These are phyloP conservation scores for Apteryx mantelli DNA, from an alignment of 2,113 vertebrate genomes.

Conservation along the genomic window DNA sequence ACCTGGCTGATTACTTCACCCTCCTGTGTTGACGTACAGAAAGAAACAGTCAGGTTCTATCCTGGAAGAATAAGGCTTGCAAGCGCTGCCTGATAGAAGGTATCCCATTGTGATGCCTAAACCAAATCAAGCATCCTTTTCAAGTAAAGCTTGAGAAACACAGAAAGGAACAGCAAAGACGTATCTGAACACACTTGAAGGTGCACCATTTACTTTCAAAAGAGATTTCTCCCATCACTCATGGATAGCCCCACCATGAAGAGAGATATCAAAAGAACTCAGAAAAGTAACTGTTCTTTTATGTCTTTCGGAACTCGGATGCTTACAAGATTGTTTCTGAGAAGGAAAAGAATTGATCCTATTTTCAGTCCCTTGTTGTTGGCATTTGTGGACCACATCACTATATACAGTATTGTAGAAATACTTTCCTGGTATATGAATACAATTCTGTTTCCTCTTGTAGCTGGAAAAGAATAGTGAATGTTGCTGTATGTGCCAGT, in stretches of 20 bases:
- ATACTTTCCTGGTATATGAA: slow-evolving; percentile 31
- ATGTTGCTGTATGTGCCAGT: neutral
- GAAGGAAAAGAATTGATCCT: slow-evolving; percentile 77
- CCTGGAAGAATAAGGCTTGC: slow-evolving; percentile 73
- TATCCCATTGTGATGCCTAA: slow-evolving; percentile 78
- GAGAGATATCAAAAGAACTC: slow-evolving; percentile 79
- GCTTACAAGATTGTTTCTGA: slow-evolving; percentile 81
- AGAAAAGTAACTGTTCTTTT: slow-evolving; percentile 83
- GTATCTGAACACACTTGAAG: slow-evolving; percentile 80
- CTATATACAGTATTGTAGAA: slow-evolving; percentile 56
- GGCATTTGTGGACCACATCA: slow-evolving; percentile 60
- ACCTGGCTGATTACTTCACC: slow-evolving; percentile 74
- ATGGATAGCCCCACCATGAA: slow-evolving; percentile 76
- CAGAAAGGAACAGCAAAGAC: slow-evolving; percentile 78
- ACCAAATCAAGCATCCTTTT: slow-evolving; percentile 77
- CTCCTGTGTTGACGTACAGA: slow-evolving; percentile 75
- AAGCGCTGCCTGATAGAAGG: slow-evolving; percentile 76
- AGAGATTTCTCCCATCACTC: slow-evolving; percentile 80
- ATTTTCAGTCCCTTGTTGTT: slow-evolving; percentile 78
- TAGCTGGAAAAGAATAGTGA: neutral
- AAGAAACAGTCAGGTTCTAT: slow-evolving; percentile 66
- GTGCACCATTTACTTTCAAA: slow-evolving; percentile 84
- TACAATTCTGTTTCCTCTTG: slow-evolving; percentile 19
- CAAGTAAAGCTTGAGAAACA: slow-evolving; percentile 75
- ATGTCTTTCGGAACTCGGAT: slow-evolving; percentile 77